Conservation (phyloP, 64 coral and sea anemone genomes). For the Exaiptasia diaphana region DNA sequence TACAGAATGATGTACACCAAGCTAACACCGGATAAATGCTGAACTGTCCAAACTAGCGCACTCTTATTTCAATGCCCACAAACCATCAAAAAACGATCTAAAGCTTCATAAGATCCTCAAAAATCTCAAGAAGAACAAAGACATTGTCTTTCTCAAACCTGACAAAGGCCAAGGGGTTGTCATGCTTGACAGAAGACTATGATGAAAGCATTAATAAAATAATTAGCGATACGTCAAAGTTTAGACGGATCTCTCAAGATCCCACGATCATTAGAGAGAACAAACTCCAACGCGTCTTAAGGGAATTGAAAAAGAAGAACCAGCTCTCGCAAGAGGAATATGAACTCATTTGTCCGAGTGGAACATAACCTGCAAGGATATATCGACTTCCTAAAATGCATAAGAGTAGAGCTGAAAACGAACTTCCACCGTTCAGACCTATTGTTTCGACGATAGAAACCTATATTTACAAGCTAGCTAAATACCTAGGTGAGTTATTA, state of each 20-base stretch:
- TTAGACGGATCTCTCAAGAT: background rate
- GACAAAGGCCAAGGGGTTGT: conserved; percentile 32
- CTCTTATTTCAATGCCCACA: background rate
- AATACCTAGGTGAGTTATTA: background rate
- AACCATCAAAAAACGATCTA: background rate
- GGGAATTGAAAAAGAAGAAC: background rate
- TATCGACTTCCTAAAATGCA: conserved; percentile 26
- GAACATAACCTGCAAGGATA: conserved; percentile 20
- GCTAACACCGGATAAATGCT: background rate
- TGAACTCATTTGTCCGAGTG: background rate
- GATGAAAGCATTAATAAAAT: background rate
- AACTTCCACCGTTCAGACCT: conserved; percentile 6
- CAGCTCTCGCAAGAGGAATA: background rate
- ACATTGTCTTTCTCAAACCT: conserved; percentile 20
- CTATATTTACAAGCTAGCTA: conserved; percentile 23
- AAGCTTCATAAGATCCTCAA: background rate
- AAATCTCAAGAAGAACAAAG: background rate
- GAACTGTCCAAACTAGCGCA: background rate
- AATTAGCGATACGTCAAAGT: conserved; percentile 24
- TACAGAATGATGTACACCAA: background rate
- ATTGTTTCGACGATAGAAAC: conserved; percentile 11
- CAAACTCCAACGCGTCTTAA: background rate
- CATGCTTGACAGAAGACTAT: background rate
- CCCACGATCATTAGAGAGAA: background rate
- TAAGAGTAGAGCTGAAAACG: conserved; percentile 3